phyloP scores from a whole-genome alignment of 2,888 invertebrate genomes.

The Dusona sp. region DNA sequence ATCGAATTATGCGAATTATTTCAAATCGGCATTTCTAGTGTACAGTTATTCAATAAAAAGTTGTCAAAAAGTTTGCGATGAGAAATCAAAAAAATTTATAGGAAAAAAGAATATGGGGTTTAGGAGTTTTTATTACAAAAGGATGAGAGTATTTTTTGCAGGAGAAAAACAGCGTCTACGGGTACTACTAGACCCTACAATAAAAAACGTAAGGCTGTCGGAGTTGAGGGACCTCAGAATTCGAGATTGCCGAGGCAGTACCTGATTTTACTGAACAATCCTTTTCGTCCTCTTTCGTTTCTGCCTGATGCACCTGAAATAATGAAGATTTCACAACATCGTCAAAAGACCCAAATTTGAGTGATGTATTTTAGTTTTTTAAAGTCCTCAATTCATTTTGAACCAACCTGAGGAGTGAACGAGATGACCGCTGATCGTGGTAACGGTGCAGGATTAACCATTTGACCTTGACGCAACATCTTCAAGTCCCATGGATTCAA shows the following conservation, averaged over 20 bases:
- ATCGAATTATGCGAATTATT: conserved; percentile 33
- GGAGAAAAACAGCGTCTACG: conserved; percentile 20
- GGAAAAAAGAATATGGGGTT: background rate
- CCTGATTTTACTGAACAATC: conserved; percentile 77
- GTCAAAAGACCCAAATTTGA: background rate
- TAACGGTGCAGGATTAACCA: conserved; percentile 28
- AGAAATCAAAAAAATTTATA: conserved; percentile 23
- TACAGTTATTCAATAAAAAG: conserved; percentile 21
- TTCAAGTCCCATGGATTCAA: conserved; percentile 7
- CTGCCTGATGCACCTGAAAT: conserved; percentile 74
- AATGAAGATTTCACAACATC: conserved; percentile 47
- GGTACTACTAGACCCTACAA: conserved; percentile 78
- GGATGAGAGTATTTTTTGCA: background rate
- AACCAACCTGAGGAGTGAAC: conserved; percentile 69
- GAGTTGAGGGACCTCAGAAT: conserved; percentile 77
- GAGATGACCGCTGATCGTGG: conserved; percentile 50
- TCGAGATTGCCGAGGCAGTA: conserved; percentile 80
- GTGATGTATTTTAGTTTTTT: background rate
- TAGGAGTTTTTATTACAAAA: background rate
- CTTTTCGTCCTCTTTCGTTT: conserved; percentile 63
- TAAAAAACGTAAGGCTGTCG: conserved; percentile 82
- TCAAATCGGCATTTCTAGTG: background rate
- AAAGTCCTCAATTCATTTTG: background rate
- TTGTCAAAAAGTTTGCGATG: conserved; percentile 28
- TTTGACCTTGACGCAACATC: background rate